Evolutionary conservation across 1,140 invertebrate genomes (phyloP).

Genomic region (Cydia strobilella): DNA sequence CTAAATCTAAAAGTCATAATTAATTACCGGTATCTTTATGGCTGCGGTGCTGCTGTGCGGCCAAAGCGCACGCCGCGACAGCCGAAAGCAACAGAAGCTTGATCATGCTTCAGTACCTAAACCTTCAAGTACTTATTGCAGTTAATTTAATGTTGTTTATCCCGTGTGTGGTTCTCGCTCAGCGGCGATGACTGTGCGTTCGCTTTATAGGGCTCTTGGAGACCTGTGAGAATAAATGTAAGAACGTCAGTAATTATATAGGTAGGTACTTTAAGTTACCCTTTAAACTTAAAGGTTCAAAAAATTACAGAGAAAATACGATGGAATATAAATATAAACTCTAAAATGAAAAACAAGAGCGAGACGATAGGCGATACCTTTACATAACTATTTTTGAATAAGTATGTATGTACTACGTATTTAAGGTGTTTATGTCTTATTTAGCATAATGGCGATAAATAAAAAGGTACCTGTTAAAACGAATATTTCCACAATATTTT

Average conservation of each 20-base stretch:
- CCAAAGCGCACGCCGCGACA: not conserved
- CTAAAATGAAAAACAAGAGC: not conserved
- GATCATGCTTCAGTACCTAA: not conserved
- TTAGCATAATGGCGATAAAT: not conserved
- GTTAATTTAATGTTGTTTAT: not conserved
- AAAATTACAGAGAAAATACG: too few relatives aligned
- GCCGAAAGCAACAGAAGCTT: not conserved
- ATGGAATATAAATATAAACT: not conserved
- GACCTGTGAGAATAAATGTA: not conserved
- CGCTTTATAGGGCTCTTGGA: not conserved
- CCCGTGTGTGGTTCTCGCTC: not conserved
- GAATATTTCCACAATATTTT: not conserved
- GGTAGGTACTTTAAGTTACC: not conserved
- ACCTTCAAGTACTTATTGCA: not conserved
- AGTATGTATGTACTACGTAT: too few relatives aligned
- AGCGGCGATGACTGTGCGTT: not conserved
- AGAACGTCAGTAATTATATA: not conserved
- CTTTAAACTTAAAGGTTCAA: too few relatives aligned
- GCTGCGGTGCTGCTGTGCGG: not conserved
- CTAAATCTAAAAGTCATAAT: not conserved
- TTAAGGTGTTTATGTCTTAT: too few relatives aligned
- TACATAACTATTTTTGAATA: too few relatives aligned
- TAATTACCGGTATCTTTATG: not conserved
- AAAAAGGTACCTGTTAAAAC: not conserved
- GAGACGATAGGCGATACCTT: not conserved